Evolutionary conservation across 2,797 vertebrate genomes (phyloP), one percentile per base, ranked within the genome.

Genomic region (Argya squamiceps): DNA sequence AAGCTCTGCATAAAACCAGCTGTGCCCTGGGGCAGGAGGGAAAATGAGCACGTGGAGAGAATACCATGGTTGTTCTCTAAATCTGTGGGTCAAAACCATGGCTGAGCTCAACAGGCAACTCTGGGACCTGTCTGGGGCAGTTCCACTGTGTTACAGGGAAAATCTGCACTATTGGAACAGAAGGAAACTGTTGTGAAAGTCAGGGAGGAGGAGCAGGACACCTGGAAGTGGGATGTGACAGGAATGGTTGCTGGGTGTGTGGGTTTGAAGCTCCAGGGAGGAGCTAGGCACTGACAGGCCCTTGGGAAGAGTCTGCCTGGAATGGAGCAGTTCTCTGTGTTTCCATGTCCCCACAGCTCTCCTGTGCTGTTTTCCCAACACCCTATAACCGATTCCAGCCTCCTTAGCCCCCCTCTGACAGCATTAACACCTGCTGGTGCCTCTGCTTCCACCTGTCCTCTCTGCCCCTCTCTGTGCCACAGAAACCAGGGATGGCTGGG

Each of bases 231-330:
- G 49, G 32, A 3, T 74, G 11, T n/a, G 6, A 12, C n/a, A 47
- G 62, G 53, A 41, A 6, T 12, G 8, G 3, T 39, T n/a, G 10
- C 32, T 24, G 37, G 29, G 2, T 10, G 1, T 8, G 2, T 11
- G 67, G 32, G 41, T 80, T n/a, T 58, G 82, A 59, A 37, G 39
- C 11, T 24, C 9, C 0, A n/a, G 41, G 13, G 62, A 46, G 59
- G 84, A 79, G 76, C 34, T 63, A 67, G 43, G 70, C 18, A 4
- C 19, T 52, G 58, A 7, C 43, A 68, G 47, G 23, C 18, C 10
- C 39, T 22, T 53, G 47, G 34, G 10, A 29, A 19, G 52, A 29
- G 21, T 10, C 53, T 53, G 53, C 37, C 43, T 43, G 37, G 14
- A 5, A 3, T 3, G 29, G 24, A 55, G 79, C 49, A 2, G 49